Base-by-base conservation (phyloP, 2,113 vertebrate species). In the Nasalis larvatus region DNA sequence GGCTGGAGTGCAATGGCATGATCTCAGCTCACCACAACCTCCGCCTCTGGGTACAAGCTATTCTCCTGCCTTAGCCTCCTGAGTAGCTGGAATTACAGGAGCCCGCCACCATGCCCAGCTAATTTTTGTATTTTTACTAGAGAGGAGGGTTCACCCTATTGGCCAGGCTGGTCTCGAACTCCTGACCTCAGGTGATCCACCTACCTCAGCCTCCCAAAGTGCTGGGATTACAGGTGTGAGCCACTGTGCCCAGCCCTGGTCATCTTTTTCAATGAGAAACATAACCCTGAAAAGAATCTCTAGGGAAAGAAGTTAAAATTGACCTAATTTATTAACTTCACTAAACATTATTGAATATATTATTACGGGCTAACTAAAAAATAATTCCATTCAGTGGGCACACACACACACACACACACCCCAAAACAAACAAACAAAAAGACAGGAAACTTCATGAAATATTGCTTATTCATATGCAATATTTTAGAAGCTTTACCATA, bases 271-370 rank as follows among this genome's bases (percentile, higher is more conserved):
- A 69, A 82, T 83, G 54, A 94, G 76, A 74, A 71, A 77, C 12
- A 84, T 27, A 84, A 78, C 20, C 32, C 49, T 78, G 49, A 74
- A 94, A 88, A 45, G 88, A 92, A 63, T 40, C 20, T 80, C 37
- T 80, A 74, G 16, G 37, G 32, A 78, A 91, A 91, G 66, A 16
- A 82, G 40, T 18, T 84, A 4, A n/a, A 83, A 94, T 86, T 91
- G 49, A 91, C 14, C 91, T 87, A n/a, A 88, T 92, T 69, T 85
- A 85, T 73, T 80, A 94, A 18, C 60, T 32, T 94, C 32, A 78
- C 30, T 35, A 78, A 77, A 32, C 42, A 58, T 49, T 73, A 47
- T 40, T 85, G 52, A 95, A 84, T 45, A 83, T 66, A 4, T 54
- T 86, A 4, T 56, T 86, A 81, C 76, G 42, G 2, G 12, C 35